phyloP scores from a whole-genome alignment of 2,113 vertebrate species.

The Pica pica region DNA sequence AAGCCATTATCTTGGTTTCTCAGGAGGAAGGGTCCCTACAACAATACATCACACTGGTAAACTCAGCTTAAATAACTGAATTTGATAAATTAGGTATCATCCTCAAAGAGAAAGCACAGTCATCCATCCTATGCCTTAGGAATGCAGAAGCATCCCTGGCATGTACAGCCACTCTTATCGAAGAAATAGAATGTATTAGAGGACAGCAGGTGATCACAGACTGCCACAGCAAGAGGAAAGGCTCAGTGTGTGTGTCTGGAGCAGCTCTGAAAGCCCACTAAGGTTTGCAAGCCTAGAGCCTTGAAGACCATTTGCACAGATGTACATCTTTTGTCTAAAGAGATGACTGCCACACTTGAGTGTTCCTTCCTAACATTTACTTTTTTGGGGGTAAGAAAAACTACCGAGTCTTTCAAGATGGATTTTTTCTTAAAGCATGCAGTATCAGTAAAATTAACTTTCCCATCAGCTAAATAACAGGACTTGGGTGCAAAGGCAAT shows the following conservation, averaged over 20 bases:
- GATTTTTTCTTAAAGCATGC: not conserved
- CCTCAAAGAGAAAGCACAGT: not conserved
- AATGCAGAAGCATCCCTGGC: not conserved
- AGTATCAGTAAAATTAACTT: not conserved
- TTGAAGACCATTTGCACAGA: not conserved
- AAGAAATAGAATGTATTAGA: not conserved
- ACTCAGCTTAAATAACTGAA: not conserved
- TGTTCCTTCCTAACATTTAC: not conserved
- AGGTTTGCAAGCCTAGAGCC: not conserved
- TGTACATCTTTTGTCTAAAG: not conserved
- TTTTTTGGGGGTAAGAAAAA: not conserved
- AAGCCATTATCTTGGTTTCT: not conserved
- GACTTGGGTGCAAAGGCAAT: not conserved
- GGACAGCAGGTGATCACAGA: not conserved
- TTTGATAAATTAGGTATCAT: not conserved
- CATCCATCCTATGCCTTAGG: not conserved
- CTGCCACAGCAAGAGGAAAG: not conserved
- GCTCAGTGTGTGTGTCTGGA: fast-evolving
- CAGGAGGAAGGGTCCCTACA: not conserved
- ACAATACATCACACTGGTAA: not conserved
- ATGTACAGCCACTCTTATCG: not conserved
- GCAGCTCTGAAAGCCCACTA: not conserved
- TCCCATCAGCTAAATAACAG: not conserved
- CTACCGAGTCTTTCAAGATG: not conserved
- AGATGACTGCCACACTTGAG: not conserved